Evolutionary conservation across 2,888 invertebrate genomes (phyloP).

Genomic region (Gymnosoma rotundatum): DNA sequence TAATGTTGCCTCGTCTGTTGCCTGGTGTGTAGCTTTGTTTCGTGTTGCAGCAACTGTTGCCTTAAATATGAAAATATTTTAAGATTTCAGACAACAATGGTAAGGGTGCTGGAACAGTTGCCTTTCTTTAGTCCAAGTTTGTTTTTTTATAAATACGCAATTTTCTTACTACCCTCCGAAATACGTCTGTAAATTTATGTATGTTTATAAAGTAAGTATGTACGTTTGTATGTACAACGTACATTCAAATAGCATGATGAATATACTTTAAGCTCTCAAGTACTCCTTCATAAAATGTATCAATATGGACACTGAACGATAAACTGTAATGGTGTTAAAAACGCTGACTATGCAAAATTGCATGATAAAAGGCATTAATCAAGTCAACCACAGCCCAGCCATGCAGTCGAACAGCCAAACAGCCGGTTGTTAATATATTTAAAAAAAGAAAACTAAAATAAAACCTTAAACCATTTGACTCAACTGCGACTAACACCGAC

Average conservation of each 20-base stretch:
- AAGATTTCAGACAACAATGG: too few relatives aligned
- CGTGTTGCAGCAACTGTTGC: too few relatives aligned
- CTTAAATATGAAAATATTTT: too few relatives aligned
- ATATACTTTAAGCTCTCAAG: slow-evolving; percentile 45
- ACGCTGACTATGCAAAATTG: slow-evolving; percentile 61
- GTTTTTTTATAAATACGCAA: too few relatives aligned
- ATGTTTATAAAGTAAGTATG: not conserved
- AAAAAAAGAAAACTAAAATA: slow-evolving; percentile 16
- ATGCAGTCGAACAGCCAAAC: slow-evolving; percentile 29
- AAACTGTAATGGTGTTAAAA: slow-evolving; percentile 59
- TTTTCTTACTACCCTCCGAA: too few relatives aligned
- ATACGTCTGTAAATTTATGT: too few relatives aligned
- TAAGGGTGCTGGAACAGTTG: too few relatives aligned
- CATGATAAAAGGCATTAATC: slow-evolving; percentile 65
- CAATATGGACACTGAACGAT: slow-evolving; percentile 31
- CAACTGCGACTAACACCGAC: slow-evolving; percentile 44
- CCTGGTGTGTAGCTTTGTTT: too few relatives aligned
- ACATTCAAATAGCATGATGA: slow-evolving; percentile 29
- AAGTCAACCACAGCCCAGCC: slow-evolving; percentile 35
- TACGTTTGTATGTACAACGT: not conserved
- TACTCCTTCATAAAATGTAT: slow-evolving; percentile 37
- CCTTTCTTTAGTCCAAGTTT: too few relatives aligned
- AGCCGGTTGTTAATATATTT: slow-evolving; percentile 28
- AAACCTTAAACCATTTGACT: slow-evolving; percentile 57
- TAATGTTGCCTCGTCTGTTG: too few relatives aligned